Evolutionary conservation across 2,797 vertebrate species (phyloP).

Genomic region (Aeoliscus strigatus): DNA sequence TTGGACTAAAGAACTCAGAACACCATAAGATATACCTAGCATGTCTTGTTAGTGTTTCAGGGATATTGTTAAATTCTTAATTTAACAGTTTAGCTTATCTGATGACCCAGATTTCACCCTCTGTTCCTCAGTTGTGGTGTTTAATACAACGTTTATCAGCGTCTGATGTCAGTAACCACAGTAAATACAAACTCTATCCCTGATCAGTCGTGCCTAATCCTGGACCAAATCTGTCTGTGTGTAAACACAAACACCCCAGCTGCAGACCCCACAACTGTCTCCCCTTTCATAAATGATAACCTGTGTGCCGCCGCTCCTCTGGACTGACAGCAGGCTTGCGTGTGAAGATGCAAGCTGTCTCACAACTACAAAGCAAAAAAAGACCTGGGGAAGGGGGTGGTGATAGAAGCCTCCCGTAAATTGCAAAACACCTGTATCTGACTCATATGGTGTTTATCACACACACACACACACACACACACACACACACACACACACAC

Average conservation of each 20-base stretch:
- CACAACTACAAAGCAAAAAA: slow-evolving; percentile 58
- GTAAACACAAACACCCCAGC: slow-evolving; percentile 39
- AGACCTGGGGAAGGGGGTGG: slow-evolving; percentile 58
- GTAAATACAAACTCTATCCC: slow-evolving; percentile 26
- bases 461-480: too few species aligned
- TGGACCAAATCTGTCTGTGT: slow-evolving; percentile 39
- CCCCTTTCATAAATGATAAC: slow-evolving; percentile 38
- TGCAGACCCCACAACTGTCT: slow-evolving; percentile 42
- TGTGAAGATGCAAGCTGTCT: slow-evolving; percentile 65
- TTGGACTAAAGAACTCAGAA: slow-evolving; percentile 10
- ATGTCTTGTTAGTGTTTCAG: too few species aligned
- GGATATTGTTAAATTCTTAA: too few species aligned
- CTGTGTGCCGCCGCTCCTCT: slow-evolving; percentile 14
- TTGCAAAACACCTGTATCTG: slow-evolving; percentile 77
- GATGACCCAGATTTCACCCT: slow-evolving; percentile 12
- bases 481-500: too few species aligned
- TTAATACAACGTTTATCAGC: slow-evolving; percentile 23
- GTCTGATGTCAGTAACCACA: slow-evolving; percentile 12
- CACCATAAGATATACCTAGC: too few species aligned
- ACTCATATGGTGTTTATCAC: slow-evolving; percentile 69
- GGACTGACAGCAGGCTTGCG: slow-evolving; percentile 59
- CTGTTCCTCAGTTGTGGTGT: slow-evolving; percentile 5
- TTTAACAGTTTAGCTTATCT: slow-evolving; percentile 13
- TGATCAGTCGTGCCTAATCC: slow-evolving; percentile 18
- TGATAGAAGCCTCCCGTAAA: slow-evolving; percentile 55